A percentile compares a stretch with the other conserved stretches of the same genome.
Conservation (phyloP, 2,888 invertebrate species). For the Pristionchus japonicus region DNA sequence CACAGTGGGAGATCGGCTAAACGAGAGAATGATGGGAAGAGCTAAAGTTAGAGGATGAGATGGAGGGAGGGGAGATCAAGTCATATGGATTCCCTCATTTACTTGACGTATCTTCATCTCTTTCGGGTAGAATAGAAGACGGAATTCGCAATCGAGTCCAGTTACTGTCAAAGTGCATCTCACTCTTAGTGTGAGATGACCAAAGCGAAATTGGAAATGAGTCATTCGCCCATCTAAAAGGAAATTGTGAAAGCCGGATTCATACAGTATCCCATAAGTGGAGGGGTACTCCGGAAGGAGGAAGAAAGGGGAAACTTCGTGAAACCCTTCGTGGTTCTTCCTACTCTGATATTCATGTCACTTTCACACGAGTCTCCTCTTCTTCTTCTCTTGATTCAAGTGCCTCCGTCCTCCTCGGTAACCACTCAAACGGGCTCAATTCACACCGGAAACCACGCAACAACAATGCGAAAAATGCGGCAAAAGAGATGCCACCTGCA, state of each 20-base stretch:
- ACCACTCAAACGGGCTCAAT: background rate
- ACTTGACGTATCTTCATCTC: slow-evolving; percentile 15
- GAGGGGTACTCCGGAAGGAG: background rate
- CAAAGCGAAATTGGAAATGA: background rate
- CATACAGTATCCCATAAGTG: background rate
- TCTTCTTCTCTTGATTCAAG: slow-evolving; percentile 15
- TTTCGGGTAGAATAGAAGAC: background rate
- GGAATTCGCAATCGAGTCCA: background rate
- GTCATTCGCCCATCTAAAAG: background rate
- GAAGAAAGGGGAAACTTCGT: background rate
- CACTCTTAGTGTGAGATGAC: slow-evolving; percentile 8
- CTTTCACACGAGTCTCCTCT: slow-evolving; percentile 25
- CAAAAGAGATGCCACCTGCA: slow-evolving; percentile 18
- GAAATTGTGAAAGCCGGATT: slow-evolving; percentile 1
- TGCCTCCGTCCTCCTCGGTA: background rate
- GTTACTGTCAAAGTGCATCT: slow-evolving; percentile 5
- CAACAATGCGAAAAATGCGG: background rate
- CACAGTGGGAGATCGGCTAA: slow-evolving; percentile 19
- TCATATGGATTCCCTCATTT: slow-evolving; percentile 24
- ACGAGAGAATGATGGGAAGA: slow-evolving; percentile 5
- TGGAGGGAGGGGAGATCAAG: background rate
- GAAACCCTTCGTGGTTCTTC: background rate
- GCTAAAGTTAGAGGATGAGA: background rate
- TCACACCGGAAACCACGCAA: background rate
- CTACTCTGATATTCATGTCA: slow-evolving; percentile 29